Evolutionary conservation across 1,140 invertebrate species (phyloP).

Genomic region (Megalonaias nervosa): DNA sequence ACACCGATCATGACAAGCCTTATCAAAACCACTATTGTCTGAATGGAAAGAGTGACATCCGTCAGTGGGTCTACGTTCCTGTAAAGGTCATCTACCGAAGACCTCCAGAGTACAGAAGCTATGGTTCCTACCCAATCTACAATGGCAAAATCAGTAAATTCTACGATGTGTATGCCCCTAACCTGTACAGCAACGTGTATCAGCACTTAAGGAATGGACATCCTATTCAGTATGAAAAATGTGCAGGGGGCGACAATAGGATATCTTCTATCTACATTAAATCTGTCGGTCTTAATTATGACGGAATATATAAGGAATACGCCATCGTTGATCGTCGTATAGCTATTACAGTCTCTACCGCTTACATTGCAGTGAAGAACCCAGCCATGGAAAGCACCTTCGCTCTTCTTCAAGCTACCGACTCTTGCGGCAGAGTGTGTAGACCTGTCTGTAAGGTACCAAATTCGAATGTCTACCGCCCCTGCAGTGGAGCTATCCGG

Average conservation of each 20-base stretch:
- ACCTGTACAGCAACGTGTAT: slow-evolving; percentile 35
- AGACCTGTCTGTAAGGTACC: slow-evolving; percentile 55
- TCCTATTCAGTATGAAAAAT: slow-evolving; percentile 31
- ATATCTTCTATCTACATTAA: slow-evolving; percentile 55
- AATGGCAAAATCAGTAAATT: slow-evolving; percentile 37
- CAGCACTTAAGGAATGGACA: slow-evolving; percentile 22
- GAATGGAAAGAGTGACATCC: slow-evolving; percentile 55
- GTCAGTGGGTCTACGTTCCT: slow-evolving; percentile 58
- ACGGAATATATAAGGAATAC: slow-evolving; percentile 62
- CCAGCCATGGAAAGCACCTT: slow-evolving; percentile 35
- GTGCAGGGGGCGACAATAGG: slow-evolving; percentile 27
- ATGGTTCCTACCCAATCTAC: slow-evolving; percentile 50
- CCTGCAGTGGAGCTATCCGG: slow-evolving; percentile 53
- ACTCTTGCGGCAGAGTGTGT: slow-evolving; percentile 61
- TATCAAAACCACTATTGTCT: slow-evolving; percentile 55
- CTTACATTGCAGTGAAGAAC: slow-evolving; percentile 55
- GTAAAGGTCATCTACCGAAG: slow-evolving; percentile 57
- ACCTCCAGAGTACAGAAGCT: slow-evolving; percentile 50
- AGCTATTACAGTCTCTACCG: slow-evolving; percentile 54
- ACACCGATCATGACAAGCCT: no score
- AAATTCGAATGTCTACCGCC: slow-evolving; percentile 34
- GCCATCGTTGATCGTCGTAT: slow-evolving; percentile 59
- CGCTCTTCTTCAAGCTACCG: slow-evolving; percentile 53
- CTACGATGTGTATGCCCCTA: slow-evolving; percentile 54
- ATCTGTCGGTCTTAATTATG: slow-evolving; percentile 60